Base-by-base conservation (phyloP, 2,113 vertebrate genomes). In the Channa maculata region DNA sequence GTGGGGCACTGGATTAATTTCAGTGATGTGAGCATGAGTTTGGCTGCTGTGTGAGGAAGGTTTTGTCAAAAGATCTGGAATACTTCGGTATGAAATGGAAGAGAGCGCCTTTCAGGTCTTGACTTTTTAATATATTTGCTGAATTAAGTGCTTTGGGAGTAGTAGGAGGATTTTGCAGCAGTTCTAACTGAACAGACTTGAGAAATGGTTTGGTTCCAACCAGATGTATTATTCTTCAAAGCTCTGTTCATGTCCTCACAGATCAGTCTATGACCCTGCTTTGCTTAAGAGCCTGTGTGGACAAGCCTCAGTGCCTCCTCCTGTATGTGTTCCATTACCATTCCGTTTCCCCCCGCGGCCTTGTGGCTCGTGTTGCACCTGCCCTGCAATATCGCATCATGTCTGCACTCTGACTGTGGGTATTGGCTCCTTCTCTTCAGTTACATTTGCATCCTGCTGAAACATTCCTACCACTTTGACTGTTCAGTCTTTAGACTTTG, bases 1-100 rank as follows among this genome's bases (percentile, higher is more conserved):
- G 66, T 79, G 76, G 62, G 71, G 58, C 55, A 58, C 70, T 68
- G 60, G 74, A 72, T 75, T 67, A 55, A 66, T 83, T 84, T 78
- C 75, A 75, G 53, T 70, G 72, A 69, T 75, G 71, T 86, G 73
- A 82, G 80, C 84, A 77, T 50, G 55, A 74, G 71, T 46, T 59
- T 76, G 65, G 50, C n/a, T 51, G 61, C 59, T 50, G 9, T 54
- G 12, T 33, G 53, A 9, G 51, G 50, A 66, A 57, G 63, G 39
- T 65, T 80, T 60, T 79, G 50, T 15, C 44, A 67, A 51, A 65
- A 24, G 11, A 65, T 58, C 24, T 15, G 34, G 24, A 14, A 39
- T 41, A 41, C 67, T 72, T 71, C 51, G 52, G 57, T 52, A 55
- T 15, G 43, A 44, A 39, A 14, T 58, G 50, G 33, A 65, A 85